Evolutionary conservation across 2,888 invertebrate species (phyloP), one percentile per base, ranked within the genome.

Genomic region (Rhamphomyia laevipes): DNA sequence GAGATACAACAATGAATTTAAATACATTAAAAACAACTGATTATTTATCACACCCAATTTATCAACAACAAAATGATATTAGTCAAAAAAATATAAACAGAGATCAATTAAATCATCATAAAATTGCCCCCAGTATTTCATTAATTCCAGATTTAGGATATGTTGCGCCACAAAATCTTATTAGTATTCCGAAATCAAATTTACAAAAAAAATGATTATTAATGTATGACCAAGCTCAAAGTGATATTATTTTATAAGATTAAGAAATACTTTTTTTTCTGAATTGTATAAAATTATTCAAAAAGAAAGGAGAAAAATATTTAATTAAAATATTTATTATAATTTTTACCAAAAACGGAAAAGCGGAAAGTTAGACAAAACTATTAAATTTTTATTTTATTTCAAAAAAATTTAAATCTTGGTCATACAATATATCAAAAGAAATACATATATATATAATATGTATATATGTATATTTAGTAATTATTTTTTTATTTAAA

Each of bases 91-190:
- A 23, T 11, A 15, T 27, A n/a, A 35, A 13, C 4, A 4, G n/a
- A n/a, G 13, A 35, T n/a, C 9, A 2, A 7, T 27, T 9, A 27
- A 27, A 27, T 27, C 23, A 27, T 27, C 23, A 27, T 27, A 27
- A 27, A 27, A 9, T 27, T 40, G 63, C 66, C 23, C 68, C 74
- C 15, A 73, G 71, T 60, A 73, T 75, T 59, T 72, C 74, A 0
- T 60, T 73, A 37, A 66, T 77, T 58, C 77, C 77, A 6, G 76
- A 77, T 57, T 64, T 77, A 56, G 74, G 76, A 55, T 77, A 77
- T 62, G 67, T 74, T 51, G 72, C 74, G 31, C 73, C 76, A 3
- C 70, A 66, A 60, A 63, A 58, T 56, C 46, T 57, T 17, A 48
- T 56, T 10, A 56, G 53, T 47, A 42, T 53, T 41, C 46, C 57